Conservation (phyloP, 2,113 vertebrate genomes). For the Ochotona princeps region DNA sequence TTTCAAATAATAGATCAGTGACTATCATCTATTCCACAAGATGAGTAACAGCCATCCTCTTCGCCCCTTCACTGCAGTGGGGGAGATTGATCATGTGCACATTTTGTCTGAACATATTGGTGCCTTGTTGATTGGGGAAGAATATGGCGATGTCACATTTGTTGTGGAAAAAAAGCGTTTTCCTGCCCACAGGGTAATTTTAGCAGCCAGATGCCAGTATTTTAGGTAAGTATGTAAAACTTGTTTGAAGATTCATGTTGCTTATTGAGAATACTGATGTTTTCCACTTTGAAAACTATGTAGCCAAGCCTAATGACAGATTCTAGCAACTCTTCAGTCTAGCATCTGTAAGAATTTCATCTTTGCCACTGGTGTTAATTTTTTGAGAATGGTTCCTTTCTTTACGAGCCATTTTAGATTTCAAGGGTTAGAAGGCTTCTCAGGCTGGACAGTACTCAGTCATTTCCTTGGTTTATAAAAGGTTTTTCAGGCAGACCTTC, state of each 20-base stretch:
- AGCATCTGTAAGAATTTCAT: conserved; percentile 12
- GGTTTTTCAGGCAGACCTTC: conserved; percentile 43
- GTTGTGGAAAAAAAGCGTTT: conserved; percentile 98
- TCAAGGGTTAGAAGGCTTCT: background rate
- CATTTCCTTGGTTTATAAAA: background rate
- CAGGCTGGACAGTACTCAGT: background rate
- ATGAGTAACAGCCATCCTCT: conserved; percentile 99
- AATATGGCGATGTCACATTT: conserved; percentile 98
- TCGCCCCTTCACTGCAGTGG: conserved; percentile 93
- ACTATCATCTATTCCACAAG: conserved; percentile 82
- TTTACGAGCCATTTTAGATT: conserved; percentile 26
- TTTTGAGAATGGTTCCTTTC: conserved; percentile 34
- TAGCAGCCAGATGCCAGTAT: conserved; percentile 97
- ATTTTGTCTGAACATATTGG: conserved; percentile 98
- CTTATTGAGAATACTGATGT: conserved; percentile 27
- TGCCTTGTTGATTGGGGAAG: conserved; percentile 94
- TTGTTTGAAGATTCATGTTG: conserved; percentile 53
- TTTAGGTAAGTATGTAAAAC: conserved; percentile 91
- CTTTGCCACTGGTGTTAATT: conserved; percentile 45
- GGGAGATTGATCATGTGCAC: conserved; percentile 98
- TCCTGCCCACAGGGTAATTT: conserved; percentile 96
- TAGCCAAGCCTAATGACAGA: conserved; percentile 16
- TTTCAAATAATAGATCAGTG: conserved; percentile 82
- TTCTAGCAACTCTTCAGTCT: background rate
- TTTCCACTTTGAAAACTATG: conserved; percentile 57